Conservation (phyloP, 1,140 invertebrate genomes). For the Copidosoma floridanum region DNA sequence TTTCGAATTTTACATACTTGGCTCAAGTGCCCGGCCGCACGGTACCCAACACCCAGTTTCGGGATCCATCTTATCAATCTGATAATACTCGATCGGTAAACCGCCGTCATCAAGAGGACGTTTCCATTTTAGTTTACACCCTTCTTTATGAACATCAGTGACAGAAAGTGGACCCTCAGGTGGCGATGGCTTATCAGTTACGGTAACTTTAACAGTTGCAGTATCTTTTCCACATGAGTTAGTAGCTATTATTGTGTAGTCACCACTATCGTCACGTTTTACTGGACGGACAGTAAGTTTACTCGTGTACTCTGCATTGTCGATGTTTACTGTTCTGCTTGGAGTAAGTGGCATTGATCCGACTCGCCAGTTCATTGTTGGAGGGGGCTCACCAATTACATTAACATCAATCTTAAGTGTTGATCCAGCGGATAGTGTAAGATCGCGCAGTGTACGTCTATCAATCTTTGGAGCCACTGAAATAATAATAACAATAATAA, state of each 20-base stretch:
- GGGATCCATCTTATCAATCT: slow-evolving; percentile 91
- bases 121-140: slow-evolving; percentile 93
- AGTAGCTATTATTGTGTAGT: slow-evolving; percentile 82
- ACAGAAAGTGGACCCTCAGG: slow-evolving; percentile 90
- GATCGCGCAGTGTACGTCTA: slow-evolving; percentile 81
- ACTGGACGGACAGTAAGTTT: slow-evolving; percentile 82
- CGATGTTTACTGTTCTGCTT: slow-evolving; percentile 70
- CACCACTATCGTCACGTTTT: slow-evolving; percentile 77
- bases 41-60: slow-evolving; percentile 94
- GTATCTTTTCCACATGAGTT: slow-evolving; percentile 86
- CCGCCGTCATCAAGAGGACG: slow-evolving; percentile 86
- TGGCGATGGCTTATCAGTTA: slow-evolving; percentile 84
- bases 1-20: slow-evolving; percentile 66
- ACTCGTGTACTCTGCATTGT: slow-evolving; percentile 84
- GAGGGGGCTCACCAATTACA: slow-evolving; percentile 88
- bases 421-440: slow-evolving; percentile 87
- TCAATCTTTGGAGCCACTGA: slow-evolving; percentile 93
- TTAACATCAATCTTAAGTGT: slow-evolving; percentile 90
- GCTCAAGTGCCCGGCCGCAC: slow-evolving; percentile 78
- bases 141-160: slow-evolving; percentile 88
- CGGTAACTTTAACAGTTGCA: slow-evolving; percentile 85
- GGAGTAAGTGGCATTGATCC: slow-evolving; percentile 60
- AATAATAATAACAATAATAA: slow-evolving; percentile 30
- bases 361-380: slow-evolving; percentile 85
- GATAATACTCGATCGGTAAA: slow-evolving; percentile 86